Evolutionary conservation across 2,113 vertebrate genomes (phyloP).

Genomic region (Austrofundulus limnaeus): DNA sequence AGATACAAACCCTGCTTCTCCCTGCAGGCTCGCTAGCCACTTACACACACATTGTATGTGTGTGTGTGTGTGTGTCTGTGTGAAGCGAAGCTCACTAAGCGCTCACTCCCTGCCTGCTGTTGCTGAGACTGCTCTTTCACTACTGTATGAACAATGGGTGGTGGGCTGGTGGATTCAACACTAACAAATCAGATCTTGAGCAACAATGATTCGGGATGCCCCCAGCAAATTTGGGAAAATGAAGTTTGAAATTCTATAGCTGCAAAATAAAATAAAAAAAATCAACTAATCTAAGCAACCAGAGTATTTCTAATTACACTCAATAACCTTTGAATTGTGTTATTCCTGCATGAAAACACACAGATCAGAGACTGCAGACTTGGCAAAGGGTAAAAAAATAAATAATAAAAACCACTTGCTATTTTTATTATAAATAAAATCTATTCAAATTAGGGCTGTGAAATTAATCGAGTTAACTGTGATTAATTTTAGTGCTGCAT

Average conservation of each 20-base stretch:
- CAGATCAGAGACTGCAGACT: too few species aligned
- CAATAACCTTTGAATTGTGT: too few species aligned
- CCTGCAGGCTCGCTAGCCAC: slow-evolving; percentile 42
- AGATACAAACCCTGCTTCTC: slow-evolving; percentile 63
- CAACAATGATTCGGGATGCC: slow-evolving; percentile 10
- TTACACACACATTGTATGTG: slow-evolving; percentile 16
- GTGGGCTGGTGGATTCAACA: slow-evolving; percentile 29
- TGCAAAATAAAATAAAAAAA: background rate
- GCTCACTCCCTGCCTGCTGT: slow-evolving; percentile 53
- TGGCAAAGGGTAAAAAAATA: too few species aligned
- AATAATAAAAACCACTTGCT: too few species aligned
- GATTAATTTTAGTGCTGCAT: too few species aligned
- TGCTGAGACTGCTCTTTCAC: slow-evolving; percentile 60
- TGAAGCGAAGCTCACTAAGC: slow-evolving; percentile 53
- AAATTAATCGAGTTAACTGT: too few species aligned
- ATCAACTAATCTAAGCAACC: too few species aligned
- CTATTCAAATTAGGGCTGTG: too few species aligned
- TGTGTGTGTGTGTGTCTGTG: background rate
- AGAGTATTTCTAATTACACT: too few species aligned
- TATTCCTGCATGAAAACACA: too few species aligned
- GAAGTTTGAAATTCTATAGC: background rate
- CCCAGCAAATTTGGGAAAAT: background rate
- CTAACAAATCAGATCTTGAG: slow-evolving; percentile 32
- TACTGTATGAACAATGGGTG: slow-evolving; percentile 40
- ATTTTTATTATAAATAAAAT: too few species aligned